Percentiles rank a stretch among this genome's conserved stretches.
phyloP scores from a whole-genome alignment of 2,888 invertebrate species.

The Sisyra nigra region DNA sequence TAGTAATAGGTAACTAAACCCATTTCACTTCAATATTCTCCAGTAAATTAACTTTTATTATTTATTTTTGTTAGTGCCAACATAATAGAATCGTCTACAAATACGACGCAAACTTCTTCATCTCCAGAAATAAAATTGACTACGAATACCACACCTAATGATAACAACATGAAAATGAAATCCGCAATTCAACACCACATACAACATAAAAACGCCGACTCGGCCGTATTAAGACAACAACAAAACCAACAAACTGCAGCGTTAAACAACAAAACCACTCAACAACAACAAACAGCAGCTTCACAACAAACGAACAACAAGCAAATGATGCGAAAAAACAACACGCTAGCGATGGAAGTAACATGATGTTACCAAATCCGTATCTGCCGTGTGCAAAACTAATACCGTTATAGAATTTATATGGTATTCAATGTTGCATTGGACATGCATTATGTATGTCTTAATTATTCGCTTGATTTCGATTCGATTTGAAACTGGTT shows the following conservation, averaged over 20 bases:
- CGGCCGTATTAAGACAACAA: neutral
- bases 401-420: no score
- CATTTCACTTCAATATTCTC: constrained; percentile 15
- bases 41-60: neutral
- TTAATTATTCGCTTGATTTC: neutral
- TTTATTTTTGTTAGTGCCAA: constrained; percentile 5
- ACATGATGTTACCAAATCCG: constrained; percentile 33
- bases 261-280: neutral
- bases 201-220: constrained; percentile 1
- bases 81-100: constrained; percentile 2
- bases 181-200: neutral
- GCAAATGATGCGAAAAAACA: constrained; percentile 32
- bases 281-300: constrained; percentile 24
- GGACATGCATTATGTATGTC: constrained; percentile 5
- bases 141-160: neutral
- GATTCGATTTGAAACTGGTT: no score
- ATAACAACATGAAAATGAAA: constrained; percentile 1
- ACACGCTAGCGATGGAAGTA: constrained; percentile 41
- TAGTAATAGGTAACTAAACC: constrained; percentile 36
- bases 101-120: neutral
- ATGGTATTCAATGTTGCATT: neutral
- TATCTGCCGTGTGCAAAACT: constrained; percentile 15
- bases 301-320: constrained; percentile 11
- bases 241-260: neutral
- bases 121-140: neutral